Base-by-base conservation (phyloP, 2,113 vertebrate genomes). In the Callionymus lyra region DNA sequence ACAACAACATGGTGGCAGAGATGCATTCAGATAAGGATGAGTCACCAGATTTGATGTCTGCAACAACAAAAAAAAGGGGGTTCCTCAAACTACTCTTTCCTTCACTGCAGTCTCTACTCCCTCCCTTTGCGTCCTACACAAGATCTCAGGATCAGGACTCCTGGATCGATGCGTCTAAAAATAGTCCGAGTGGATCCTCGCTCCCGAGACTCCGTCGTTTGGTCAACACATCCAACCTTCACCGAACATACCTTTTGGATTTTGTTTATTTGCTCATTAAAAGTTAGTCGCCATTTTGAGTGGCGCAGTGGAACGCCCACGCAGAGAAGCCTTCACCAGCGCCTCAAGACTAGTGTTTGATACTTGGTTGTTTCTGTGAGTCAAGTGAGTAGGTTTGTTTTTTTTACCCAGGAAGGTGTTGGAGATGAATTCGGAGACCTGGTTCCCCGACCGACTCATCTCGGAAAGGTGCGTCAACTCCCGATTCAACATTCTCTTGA, bases 341-440 rank as follows among this genome's bases (percentile, higher is more conserved):
- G n/a, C n/a, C n/a, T n/a, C n/a, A n/a, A n/a, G n/a, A n/a, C n/a
- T n/a, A n/a, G n/a, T n/a, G n/a, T n/a, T n/a, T n/a, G n/a, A n/a
- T n/a, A n/a, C n/a, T n/a, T n/a, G n/a, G n/a, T n/a, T 27, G 21
- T 5, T 8, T 27, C 21, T 27, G 21, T 27, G 21, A 8, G 21
- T 5, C 4, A 27, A 5, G 21, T 27, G 21, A 8, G 4, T 4
- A 27, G 21, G 4, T 4, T 8, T 8, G 21, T 50, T 37, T 34
- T 37, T 42, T 72, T 85, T 86, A 93, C 90, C 91, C 75, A 93
- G 74, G 72, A 93, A 94, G 57, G 89, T 93, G 68, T 75, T 90
- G 69, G 91, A 90, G 83, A 98, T 97, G 83, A 92, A 97, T 81
- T 97, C 89, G 0, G 92, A 98, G 51, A 98, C 91, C 80, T 97